phyloP scores from a whole-genome alignment of 1,140 invertebrate genomes.

The Drosophila tani region DNA sequence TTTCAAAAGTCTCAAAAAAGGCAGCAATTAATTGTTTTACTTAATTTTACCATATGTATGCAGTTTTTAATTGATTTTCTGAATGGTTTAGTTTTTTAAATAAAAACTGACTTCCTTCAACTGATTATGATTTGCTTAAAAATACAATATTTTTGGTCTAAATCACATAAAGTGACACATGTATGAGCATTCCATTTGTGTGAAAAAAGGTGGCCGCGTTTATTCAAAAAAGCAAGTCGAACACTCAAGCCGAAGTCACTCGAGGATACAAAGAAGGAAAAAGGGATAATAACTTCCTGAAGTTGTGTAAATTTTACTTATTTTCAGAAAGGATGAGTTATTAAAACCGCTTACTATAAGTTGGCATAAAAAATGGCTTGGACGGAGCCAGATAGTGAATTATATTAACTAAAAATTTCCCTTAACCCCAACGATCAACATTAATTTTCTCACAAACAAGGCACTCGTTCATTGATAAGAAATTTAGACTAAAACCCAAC shows the following conservation, averaged over 20 bases:
- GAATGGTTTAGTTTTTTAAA: neutral
- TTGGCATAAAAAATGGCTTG: no score
- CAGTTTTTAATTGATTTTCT: constrained; percentile 6
- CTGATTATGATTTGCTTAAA: constrained; percentile 2
- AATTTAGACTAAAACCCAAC: constrained; percentile 20
- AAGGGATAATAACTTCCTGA: no score
- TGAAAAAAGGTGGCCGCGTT: no score
- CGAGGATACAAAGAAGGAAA: no score
- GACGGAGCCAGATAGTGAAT: no score
- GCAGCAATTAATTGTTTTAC: neutral
- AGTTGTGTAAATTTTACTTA: no score
- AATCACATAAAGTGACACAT: neutral
- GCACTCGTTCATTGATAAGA: constrained; percentile 17
- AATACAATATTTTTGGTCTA: neutral
- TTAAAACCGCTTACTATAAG: no score
- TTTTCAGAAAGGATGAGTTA: no score
- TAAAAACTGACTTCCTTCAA: neutral
- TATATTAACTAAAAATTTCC: neutral
- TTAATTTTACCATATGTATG: neutral
- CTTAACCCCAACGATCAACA: neutral
- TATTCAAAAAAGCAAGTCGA: no score
- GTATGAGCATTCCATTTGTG: neutral
- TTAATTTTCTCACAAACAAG: neutral
- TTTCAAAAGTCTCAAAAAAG: neutral
- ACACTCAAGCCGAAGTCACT: no score